Conservation (phyloP, 2,113 vertebrate genomes). For the Pungitius pungitius region DNA sequence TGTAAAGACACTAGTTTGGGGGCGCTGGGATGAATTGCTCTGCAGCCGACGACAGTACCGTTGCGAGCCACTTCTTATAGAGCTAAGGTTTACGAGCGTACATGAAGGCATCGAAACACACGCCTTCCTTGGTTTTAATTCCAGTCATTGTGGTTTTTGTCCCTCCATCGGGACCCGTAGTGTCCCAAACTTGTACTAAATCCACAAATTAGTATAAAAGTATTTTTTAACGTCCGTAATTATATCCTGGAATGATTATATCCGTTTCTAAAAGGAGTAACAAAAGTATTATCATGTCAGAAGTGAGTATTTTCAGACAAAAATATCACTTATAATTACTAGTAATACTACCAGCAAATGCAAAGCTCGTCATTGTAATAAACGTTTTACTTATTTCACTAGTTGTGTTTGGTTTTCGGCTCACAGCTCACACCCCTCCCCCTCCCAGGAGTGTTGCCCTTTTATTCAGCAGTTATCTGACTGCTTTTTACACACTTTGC, state of each 20-base stretch:
- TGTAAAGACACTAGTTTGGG: background rate
- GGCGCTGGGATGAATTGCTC: background rate
- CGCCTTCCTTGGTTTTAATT: background rate
- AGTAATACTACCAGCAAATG: background rate
- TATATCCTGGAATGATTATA: background rate
- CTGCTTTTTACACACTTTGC: background rate
- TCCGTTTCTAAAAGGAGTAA: background rate
- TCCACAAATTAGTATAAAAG: background rate
- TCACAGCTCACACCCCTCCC: background rate
- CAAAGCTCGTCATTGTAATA: background rate
- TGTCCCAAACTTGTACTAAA: background rate
- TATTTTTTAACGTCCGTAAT: background rate
- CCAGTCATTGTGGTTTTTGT: slow-evolving; percentile 1
- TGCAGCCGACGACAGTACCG: background rate
- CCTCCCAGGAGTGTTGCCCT: too few species aligned
- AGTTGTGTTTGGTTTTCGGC: background rate
- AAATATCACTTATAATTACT: background rate
- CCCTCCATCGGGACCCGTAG: slow-evolving; percentile 8
- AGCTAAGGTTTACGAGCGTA: background rate
- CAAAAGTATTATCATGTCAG: background rate
- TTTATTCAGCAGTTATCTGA: background rate
- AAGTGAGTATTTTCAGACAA: background rate
- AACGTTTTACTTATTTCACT: background rate
- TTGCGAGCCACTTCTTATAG: background rate
- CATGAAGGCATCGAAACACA: slow-evolving; percentile 19